Conservation (phyloP, 1,140 invertebrate genomes). For the Atta cephalotes region DNA sequence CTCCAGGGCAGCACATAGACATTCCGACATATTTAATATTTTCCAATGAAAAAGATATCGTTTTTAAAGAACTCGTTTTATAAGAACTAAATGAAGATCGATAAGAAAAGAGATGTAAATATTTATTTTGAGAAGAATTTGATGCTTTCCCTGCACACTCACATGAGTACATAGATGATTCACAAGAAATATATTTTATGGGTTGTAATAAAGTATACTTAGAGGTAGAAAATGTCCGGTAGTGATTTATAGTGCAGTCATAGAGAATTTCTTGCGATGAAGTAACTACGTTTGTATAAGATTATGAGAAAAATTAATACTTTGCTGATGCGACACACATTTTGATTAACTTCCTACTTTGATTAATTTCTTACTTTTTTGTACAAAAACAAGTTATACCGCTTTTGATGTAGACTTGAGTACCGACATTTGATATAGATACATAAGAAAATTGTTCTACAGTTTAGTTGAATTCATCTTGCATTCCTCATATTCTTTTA, state of each 20-base stretch:
- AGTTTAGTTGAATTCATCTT: not conserved
- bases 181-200: slow-evolving; percentile 46
- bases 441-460: not conserved
- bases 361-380: slow-evolving; percentile 26
- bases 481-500: not conserved
- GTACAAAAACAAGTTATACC: slow-evolving; percentile 10
- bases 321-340: not conserved
- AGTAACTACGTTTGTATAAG: slow-evolving; percentile 30
- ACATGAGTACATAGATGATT: slow-evolving; percentile 11
- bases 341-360: slow-evolving; percentile 32
- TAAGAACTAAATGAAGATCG: slow-evolving; percentile 5
- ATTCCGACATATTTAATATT: slow-evolving; percentile 49
- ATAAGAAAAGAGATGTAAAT: not conserved
- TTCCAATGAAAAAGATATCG: slow-evolving; percentile 22
- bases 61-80: not conserved
- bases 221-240: slow-evolving; percentile 37
- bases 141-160: slow-evolving; percentile 9
- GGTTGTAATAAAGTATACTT: slow-evolving; percentile 52
- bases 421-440: not conserved
- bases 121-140: slow-evolving; percentile 24
- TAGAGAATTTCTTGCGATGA: slow-evolving; percentile 34
- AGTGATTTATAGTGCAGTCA: slow-evolving; percentile 32
- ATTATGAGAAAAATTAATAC: slow-evolving; percentile 49
- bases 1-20: not conserved
- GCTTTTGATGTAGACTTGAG: not conserved